Percentiles rank a stretch among this genome's conserved stretches.
Evolutionary conservation across 2,113 vertebrate genomes (phyloP).

Genomic region (Catharus bicknelli): DNA sequence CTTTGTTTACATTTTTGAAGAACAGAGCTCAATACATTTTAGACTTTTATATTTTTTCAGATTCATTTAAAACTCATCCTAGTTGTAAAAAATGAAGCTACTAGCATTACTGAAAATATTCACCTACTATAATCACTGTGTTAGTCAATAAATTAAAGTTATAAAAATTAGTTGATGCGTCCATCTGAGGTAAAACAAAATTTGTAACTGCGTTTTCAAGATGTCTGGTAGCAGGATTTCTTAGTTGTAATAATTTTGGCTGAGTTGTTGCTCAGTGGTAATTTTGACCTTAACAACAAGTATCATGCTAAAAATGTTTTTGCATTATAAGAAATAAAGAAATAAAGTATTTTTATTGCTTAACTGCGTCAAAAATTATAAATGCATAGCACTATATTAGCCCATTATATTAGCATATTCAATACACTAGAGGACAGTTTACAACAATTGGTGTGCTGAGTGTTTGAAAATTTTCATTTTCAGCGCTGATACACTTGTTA

Average conservation of each 20-base stretch:
- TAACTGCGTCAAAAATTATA: not conserved
- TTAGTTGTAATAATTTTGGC: not conserved
- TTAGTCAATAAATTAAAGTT: not conserved
- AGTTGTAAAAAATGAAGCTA: not conserved
- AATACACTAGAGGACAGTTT: not conserved
- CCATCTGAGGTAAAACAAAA: not conserved
- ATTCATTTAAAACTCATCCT: not conserved
- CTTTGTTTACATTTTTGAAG: not conserved
- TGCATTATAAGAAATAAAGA: not conserved
- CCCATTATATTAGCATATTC: not conserved
- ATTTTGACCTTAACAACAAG: not conserved
- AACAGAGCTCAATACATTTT: not conserved
- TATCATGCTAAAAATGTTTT: not conserved
- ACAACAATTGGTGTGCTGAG: not conserved
- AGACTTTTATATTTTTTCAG: not conserved
- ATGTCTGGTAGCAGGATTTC: not conserved
- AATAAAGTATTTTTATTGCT: not conserved
- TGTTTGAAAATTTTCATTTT: not conserved
- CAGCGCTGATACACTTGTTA: not conserved
- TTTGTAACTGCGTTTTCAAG: not conserved
- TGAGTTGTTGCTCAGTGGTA: not conserved
- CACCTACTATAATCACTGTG: not conserved
- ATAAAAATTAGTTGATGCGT: not conserved
- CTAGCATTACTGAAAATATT: not conserved
- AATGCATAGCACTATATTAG: not conserved